These are phyloP conservation scores for Heteronetta atricapilla DNA, from an alignment of 2,113 vertebrate species.

Conservation along the genomic window DNA sequence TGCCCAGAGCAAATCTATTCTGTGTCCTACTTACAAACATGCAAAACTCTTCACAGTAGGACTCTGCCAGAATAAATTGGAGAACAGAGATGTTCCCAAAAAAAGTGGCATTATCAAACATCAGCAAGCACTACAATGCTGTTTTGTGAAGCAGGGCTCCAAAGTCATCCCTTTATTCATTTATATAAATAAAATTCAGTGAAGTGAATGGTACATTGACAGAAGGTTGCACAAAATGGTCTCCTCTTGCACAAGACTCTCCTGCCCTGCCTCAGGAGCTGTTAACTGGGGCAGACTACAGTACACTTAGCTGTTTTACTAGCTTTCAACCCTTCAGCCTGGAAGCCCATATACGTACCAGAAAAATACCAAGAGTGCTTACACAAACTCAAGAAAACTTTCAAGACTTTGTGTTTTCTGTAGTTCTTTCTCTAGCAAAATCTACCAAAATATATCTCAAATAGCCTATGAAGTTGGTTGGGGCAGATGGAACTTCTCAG, in stretches of 20 bases:
- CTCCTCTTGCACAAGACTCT: background rate
- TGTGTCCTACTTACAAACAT: background rate
- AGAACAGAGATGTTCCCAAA: background rate
- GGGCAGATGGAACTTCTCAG: background rate
- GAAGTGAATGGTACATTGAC: background rate
- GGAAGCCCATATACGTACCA: background rate
- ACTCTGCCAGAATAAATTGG: background rate
- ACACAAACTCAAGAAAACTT: background rate
- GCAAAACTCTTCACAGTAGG: background rate
- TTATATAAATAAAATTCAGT: background rate
- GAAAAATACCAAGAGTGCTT: background rate
- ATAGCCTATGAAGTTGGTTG: background rate
- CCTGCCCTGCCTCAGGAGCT: background rate
- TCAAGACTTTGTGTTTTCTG: background rate
- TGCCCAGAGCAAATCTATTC: background rate
- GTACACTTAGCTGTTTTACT: background rate
- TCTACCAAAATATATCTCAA: background rate
- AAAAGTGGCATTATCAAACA: background rate
- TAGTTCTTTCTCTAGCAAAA: background rate
- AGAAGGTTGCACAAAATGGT: background rate
- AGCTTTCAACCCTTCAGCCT: background rate
- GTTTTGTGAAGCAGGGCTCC: background rate
- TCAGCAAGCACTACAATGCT: background rate
- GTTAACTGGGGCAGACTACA: background rate
- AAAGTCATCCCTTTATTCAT: constrained; percentile 2